Percentiles rank a stretch among this genome's conserved stretches.
Conservation (phyloP, 2,888 invertebrate species). For the Drosophila bunnanda region DNA sequence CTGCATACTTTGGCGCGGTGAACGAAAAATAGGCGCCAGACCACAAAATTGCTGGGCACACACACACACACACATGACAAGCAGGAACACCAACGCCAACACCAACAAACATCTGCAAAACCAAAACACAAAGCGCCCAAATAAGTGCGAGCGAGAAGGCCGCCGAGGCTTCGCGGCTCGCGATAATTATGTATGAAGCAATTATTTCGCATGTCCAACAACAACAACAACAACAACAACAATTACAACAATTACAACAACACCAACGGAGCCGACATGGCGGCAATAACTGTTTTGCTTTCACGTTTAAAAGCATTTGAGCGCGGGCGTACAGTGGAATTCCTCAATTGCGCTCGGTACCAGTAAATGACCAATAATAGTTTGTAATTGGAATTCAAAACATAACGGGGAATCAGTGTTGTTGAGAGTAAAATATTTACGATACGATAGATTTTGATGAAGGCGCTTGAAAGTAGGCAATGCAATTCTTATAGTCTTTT, state of each 20-base stretch:
- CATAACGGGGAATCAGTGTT: no score
- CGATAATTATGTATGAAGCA: conserved; percentile 79
- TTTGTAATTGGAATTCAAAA: not conserved
- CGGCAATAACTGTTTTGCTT: conserved; percentile 54
- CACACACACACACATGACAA: conserved; percentile 11
- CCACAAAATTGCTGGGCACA: conserved; percentile 57
- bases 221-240: conserved; percentile 50
- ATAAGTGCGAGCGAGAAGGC: conserved; percentile 7
- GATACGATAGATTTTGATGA: no score
- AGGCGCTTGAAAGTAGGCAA: not conserved
- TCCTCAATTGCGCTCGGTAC: not conserved
- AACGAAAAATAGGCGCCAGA: conserved; percentile 57
- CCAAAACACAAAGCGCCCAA: conserved; percentile 28
- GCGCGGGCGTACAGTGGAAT: conserved; percentile 17
- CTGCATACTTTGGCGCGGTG: conserved; percentile 45
- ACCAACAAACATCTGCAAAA: conserved; percentile 42
- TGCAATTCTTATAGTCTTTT: not conserved
- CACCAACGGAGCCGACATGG: conserved; percentile 37
- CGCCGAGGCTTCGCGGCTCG: conserved; percentile 32
- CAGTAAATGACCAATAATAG: not conserved
- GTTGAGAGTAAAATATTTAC: not conserved
- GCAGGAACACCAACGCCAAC: conserved; percentile 25
- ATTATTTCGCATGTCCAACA: conserved; percentile 75
- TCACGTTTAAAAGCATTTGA: conserved; percentile 46
- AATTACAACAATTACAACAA: conserved; percentile 52